Evolutionary conservation across 2,888 invertebrate species (phyloP).

Genomic region (Athripsodes cinereus): DNA sequence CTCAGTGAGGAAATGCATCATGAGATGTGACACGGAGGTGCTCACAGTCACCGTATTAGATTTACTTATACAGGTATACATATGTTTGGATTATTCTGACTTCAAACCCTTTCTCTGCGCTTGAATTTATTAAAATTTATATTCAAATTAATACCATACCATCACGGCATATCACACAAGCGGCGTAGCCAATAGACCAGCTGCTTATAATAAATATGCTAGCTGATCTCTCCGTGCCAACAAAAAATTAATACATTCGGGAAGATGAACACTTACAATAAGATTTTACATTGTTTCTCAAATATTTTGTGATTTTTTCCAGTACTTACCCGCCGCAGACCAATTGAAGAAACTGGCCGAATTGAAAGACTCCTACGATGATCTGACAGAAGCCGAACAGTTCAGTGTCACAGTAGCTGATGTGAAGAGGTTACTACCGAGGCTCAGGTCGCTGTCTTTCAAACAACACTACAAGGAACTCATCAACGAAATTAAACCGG

Average conservation of each 20-base stretch:
- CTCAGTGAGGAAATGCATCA: conserved; percentile 73
- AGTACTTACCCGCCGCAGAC: conserved; percentile 88
- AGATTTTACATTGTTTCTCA: too few species aligned
- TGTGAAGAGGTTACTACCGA: conserved; percentile 78
- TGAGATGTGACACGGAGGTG: conserved; percentile 81
- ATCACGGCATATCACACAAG: too few species aligned
- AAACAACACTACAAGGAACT: conserved; percentile 82
- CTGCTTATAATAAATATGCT: too few species aligned
- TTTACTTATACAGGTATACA: conserved; percentile 67
- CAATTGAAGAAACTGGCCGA: conserved; percentile 80
- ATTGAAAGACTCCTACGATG: conserved; percentile 68
- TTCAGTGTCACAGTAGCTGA: conserved; percentile 88
- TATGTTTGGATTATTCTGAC: too few species aligned
- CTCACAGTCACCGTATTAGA: conserved; percentile 84
- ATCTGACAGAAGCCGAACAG: conserved; percentile 89
- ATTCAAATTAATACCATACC: too few species aligned
- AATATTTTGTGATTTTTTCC: conserved; percentile 29
- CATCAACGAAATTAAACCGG: conserved; percentile 82
- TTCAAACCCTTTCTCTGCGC: too few species aligned
- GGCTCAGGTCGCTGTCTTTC: conserved; percentile 86
- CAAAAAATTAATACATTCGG: too few species aligned
- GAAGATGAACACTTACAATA: too few species aligned
- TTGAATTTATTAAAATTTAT: too few species aligned
- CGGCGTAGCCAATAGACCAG: too few species aligned
- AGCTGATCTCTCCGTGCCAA: too few species aligned